Conservation (phyloP, 2,888 invertebrate species). For the Microctonus hyperodae region DNA sequence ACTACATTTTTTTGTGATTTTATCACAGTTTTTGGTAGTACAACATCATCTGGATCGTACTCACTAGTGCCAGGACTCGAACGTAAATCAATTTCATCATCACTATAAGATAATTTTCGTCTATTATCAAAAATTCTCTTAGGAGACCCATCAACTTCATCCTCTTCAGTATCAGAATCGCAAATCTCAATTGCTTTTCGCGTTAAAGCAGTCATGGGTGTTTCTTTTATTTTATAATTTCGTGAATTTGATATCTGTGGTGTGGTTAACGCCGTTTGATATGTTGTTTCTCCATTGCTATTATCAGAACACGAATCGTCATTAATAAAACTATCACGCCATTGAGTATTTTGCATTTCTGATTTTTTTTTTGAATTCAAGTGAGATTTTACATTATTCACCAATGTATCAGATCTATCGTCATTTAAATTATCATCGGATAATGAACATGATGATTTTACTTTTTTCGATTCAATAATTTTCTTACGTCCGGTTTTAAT, state of each 20-base stretch:
- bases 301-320: constrained; percentile 48
- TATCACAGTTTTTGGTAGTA: constrained; percentile 47
- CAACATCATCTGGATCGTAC: constrained; percentile 57
- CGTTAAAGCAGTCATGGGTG: constrained; percentile 30
- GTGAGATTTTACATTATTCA: constrained; percentile 35
- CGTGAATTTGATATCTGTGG: constrained; percentile 31
- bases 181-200: constrained; percentile 48
- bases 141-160: constrained; percentile 32
- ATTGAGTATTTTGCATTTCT: constrained; percentile 27
- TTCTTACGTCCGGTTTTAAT: constrained; percentile 54
- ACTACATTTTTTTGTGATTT: constrained; percentile 29
- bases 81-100: constrained; percentile 47
- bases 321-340: constrained; percentile 51
- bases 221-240: constrained; percentile 27
- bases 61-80: constrained; percentile 52
- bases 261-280: constrained; percentile 56
- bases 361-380: constrained; percentile 36
- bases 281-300: constrained; percentile 50
- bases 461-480: constrained; percentile 3
- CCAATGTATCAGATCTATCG: constrained; percentile 39
- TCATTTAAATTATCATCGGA: constrained; percentile 41
- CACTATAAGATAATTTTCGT: constrained; percentile 49
- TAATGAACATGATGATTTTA: background rate
- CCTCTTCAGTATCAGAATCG: constrained; percentile 53
- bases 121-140: constrained; percentile 30